A percentile compares a stretch with the other conserved stretches of the same genome.
Conservation (phyloP, 2,113 vertebrate species). For the Gila orcuttii region DNA sequence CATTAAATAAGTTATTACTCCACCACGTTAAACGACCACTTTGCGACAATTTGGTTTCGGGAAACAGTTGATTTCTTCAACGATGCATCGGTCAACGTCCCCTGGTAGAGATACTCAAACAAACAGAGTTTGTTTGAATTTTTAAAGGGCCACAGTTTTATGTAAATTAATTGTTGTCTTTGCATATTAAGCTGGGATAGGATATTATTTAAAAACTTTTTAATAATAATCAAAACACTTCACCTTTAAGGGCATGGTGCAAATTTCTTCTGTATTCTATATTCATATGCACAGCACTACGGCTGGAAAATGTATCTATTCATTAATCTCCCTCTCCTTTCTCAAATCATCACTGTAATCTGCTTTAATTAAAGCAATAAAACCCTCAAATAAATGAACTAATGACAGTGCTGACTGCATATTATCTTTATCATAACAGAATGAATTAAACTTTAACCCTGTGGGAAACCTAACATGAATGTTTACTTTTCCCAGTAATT, state of each 20-base stretch:
- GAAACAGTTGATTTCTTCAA: no score
- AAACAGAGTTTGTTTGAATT: no score
- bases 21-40: no score
- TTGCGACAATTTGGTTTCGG: no score
- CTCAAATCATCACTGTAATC: constrained; percentile 58
- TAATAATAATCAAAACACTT: not conserved
- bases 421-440: constrained; percentile 66
- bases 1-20: no score
- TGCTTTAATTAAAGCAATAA: constrained; percentile 70
- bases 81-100: no score
- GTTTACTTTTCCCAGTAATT: constrained; percentile 17
- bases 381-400: constrained; percentile 65
- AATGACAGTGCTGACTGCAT: constrained; percentile 62
- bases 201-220: not conserved
- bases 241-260: not conserved
- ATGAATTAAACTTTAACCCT: constrained; percentile 69
- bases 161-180: not conserved
- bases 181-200: not conserved
- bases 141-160: not conserved
- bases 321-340: not conserved
- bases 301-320: not conserved
- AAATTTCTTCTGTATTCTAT: no score
- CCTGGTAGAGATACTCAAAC: no score
- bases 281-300: not conserved
- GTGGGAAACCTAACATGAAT: constrained; percentile 36